Base-by-base conservation (phyloP, 2,888 invertebrate genomes). In the Nephrocerus scutellatus region DNA sequence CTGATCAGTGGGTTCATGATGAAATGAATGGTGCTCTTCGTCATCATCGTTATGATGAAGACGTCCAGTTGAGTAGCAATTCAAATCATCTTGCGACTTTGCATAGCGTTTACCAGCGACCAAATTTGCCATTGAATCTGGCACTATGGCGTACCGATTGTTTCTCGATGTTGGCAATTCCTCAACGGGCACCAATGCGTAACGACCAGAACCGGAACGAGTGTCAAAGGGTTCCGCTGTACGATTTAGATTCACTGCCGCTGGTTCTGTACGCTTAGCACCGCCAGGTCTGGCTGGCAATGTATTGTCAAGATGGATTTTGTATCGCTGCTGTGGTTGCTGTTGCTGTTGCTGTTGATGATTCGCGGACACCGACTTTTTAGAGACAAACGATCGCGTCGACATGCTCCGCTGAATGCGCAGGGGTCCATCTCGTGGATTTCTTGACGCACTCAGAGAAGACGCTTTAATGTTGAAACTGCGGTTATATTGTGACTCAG, bases 151-250 rank as follows among this genome's bases (percentile, higher is more conserved):
- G 46, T 70, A 70, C 8, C 65, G 58, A 26, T 57, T 60, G n/a
- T 54, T 58, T 12, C 46, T 47, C 12, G 49, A 20, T 20, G 36
- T 39, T 24, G 59, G 51, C 26, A 66, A 53, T 39, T 68, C 67
- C 44, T 70, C 70, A 3, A 70, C 70, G 1, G 76, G 74, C 48
- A 75, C 76, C 48, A 74, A 68, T 3, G 76, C 73, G 47, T 55
- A 70, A 62, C 65, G 61, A 13, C 56, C 70, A 67, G 56, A 71
- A 62, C 53, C 70, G 57, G 52, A 50, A 24, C 56, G 52, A 21
- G 41, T 46, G 25, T 55, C 51, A n/a, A 47, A 44, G 9, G 50
- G 36, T 15, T 52, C 50, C 36, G 48, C 35, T 14, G 47, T 44
- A 34, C 35, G 46, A 43, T 49, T 50, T 21, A 45, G 26, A 39